Evolutionary conservation across 2,888 invertebrate genomes (phyloP), one percentile per base, ranked within the genome.

Genomic region (Coenonympha glycerion): DNA sequence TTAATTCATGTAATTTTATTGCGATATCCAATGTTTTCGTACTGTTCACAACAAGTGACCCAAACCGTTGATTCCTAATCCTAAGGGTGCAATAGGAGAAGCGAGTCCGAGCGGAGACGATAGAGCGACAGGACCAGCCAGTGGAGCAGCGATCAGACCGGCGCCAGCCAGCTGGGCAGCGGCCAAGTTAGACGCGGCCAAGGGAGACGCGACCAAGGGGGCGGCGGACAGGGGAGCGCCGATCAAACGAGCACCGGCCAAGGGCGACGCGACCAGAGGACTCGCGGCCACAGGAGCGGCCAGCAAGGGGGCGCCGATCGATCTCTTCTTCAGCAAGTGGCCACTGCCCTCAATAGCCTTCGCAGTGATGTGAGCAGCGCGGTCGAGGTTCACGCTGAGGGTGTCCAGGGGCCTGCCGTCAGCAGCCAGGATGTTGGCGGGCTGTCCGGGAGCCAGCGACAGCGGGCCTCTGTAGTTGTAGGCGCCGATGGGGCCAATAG

Each of bases 341-440:
- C 18, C 44, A 31, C 8, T 28, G 8, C 30, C 41, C 19, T 28
- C 41, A 18, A 84, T 65, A 30, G 80, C 79, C 52, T 72, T 73
- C 3, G 84, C 85, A 48, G 82, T 84, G 55, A 65, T 63, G 63
- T 85, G 85, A 45, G 79, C 78, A n/a, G 79, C 81, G 41, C 83
- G 82, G 64, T 86, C 86, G 59, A 83, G 65, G 64, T 85, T 86
- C 24, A 87, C 87, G 55, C 80, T 82, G 34, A 86, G 67, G 48
- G 87, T 87, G 52, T 87, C 87, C 30, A 87, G 65, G 1, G 87
- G 87, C 64, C 83, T 82, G 66, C 87, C 86, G 57, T 84, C 84
- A 34, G 80, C 73, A 45, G 82, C 83, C 56, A 85, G 55, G 52
- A 87, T 78, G 66, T 73, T 79, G 56, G 87, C 87, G 36, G 87